These are phyloP conservation scores for Anarsia innoxiella DNA, from an alignment of 2,888 invertebrate genomes.

Conservation along the genomic window DNA sequence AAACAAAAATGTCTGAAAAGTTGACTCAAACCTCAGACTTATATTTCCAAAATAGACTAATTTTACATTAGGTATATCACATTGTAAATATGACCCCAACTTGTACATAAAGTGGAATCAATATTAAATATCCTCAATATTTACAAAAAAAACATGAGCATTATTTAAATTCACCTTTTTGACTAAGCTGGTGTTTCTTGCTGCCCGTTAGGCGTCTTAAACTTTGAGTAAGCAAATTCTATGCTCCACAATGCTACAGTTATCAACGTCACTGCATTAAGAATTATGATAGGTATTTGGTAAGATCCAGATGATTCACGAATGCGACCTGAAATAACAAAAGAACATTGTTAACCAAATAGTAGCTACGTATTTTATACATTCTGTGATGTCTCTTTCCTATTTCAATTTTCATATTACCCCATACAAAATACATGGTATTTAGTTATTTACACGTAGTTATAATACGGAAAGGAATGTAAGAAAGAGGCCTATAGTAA, in stretches of 20 bases:
- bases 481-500: no score
- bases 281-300: conserved; percentile 72
- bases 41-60: conserved; percentile 11
- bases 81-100: conserved; percentile 12
- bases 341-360: no score
- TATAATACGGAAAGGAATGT: no score
- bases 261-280: conserved; percentile 75
- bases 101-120: conserved; percentile 12
- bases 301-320: conserved; percentile 78
- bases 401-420: no score
- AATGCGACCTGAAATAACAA: conserved; percentile 74
- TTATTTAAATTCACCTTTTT: no score
- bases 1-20: no score
- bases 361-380: no score
- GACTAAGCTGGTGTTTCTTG: background rate
- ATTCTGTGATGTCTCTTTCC: no score
- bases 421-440: no score
- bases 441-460: no score
- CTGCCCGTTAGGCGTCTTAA: conserved; percentile 24
- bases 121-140: background rate
- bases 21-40: conserved; percentile 10
- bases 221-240: conserved; percentile 61
- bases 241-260: conserved; percentile 76
- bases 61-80: conserved; percentile 4
- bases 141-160: background rate